Evolutionary conservation across 2,113 vertebrate species (phyloP).

Genomic region (Seriola rivoliana): DNA sequence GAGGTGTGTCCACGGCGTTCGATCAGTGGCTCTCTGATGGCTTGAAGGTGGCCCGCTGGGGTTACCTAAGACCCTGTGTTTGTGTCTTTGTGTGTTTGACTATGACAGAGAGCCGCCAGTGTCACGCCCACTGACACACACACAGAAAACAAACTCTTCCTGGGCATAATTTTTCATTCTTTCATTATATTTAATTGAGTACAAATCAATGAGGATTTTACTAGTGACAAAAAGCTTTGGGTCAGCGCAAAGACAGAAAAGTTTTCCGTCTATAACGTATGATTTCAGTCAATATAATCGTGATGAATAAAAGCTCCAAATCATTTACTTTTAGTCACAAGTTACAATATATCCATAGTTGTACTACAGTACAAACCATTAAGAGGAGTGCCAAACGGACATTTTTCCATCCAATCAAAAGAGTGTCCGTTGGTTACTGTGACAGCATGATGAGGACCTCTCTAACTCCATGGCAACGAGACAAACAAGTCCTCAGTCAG

Average conservation of each 20-base stretch:
- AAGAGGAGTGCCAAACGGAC: neutral
- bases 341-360: neutral
- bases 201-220: slow-evolving; percentile 2
- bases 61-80: slow-evolving; percentile 51
- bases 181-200: neutral
- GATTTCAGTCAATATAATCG: neutral
- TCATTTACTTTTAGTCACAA: neutral
- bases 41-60: slow-evolving; percentile 35
- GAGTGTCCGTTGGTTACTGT: slow-evolving; percentile 20
- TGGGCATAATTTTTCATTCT: neutral
- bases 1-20: slow-evolving; percentile 51
- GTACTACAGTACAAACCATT: neutral
- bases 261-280: neutral
- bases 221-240: neutral
- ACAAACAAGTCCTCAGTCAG: slow-evolving; percentile 26
- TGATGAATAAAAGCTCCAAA: neutral
- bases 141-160: neutral
- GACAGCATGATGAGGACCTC: slow-evolving; percentile 25
- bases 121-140: slow-evolving; percentile 6
- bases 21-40: slow-evolving; percentile 52
- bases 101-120: slow-evolving; percentile 17
- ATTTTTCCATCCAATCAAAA: neutral
- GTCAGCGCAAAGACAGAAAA: neutral
- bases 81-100: slow-evolving; percentile 29
- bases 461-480: slow-evolving; percentile 43